Base-by-base conservation (phyloP, 2,797 vertebrate species). In the Lepus townsendii region DNA sequence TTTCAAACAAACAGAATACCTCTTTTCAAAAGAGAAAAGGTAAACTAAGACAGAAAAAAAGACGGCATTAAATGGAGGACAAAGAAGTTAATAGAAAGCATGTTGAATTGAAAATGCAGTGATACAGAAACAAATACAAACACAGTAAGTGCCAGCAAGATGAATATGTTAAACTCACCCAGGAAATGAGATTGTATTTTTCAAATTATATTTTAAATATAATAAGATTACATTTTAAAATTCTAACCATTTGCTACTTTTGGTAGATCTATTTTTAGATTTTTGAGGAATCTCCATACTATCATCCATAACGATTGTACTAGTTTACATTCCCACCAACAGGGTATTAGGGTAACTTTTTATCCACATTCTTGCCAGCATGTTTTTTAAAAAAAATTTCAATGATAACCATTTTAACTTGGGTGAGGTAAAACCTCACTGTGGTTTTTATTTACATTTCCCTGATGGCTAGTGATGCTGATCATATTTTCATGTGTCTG, bases 1-100 rank as follows among this genome's bases (percentile, higher is more conserved):
- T 94, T 95, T 88, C 14, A 87, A 88, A 86, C 52, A 93, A 89
- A 82, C 13, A 73, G 54, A 71, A 19, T 22, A 3, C 47, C 17
- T 83, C 72, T 94, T 68, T 80, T 1, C n/a, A 27, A 63, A 79
- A 72, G 72, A 17, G 4, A 84, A 22, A 83, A 76, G 26, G 68
- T 86, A 71, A 79, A 5, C 42, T 88, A 52, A 26, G 68, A 90
- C 88, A 77, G 50, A 32, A 47, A 8, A 78, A 86, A 19, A 32
- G 9, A n/a, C 66, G 24, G 14, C 5, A 65, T 83, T 17, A 77
- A 71, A 6, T 69, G 7, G 26, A 79, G 3, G 14, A 2, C 27
- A 22, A 11, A 26, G 27, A 83, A 91, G 20, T 13, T 65, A 72
- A 66, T 71, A 32, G 38, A 85, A 75, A 73, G 12, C 2, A 62